Percentiles rank a stretch among this genome's conserved stretches.
These are phyloP conservation scores for Umimayanthus chanpuru DNA, from an alignment of 92 coral and sea anemone species.

Conservation along the genomic window DNA sequence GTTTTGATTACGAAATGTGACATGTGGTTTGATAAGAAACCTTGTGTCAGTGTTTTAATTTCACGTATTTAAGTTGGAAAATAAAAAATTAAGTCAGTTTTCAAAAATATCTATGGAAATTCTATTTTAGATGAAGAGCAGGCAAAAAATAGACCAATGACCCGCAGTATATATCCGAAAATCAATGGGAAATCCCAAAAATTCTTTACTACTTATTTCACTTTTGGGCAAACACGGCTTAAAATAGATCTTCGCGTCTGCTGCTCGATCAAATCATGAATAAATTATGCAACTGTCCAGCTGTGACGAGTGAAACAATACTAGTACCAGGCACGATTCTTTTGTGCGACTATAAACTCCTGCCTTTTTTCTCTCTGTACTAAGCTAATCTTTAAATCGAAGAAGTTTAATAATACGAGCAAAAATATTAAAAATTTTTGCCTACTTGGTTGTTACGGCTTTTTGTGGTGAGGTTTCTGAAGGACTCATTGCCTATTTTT, in stretches of 20 bases:
- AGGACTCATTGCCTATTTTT: conserved; percentile 17
- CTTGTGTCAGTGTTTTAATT: neutral
- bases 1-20: neutral
- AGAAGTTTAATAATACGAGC: neutral
- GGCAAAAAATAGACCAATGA: neutral
- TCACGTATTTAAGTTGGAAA: neutral
- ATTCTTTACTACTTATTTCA: neutral
- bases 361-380: neutral
- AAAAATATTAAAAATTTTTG: neutral
- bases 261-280: neutral
- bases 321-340: neutral
- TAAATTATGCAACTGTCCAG: conserved; percentile 3
- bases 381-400: neutral
- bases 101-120: neutral
- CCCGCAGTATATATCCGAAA: neutral
- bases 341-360: neutral
- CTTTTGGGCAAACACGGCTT: neutral
- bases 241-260: neutral
- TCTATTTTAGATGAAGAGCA: neutral
- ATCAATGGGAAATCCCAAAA: too few species aligned
- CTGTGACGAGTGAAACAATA: neutral
- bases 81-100: too few species aligned
- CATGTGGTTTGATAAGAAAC: conserved; percentile 27
- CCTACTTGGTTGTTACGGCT: neutral
- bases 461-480: neutral